Evolutionary conservation across 2,113 vertebrate species (phyloP).

Genomic region (Murina feae): DNA sequence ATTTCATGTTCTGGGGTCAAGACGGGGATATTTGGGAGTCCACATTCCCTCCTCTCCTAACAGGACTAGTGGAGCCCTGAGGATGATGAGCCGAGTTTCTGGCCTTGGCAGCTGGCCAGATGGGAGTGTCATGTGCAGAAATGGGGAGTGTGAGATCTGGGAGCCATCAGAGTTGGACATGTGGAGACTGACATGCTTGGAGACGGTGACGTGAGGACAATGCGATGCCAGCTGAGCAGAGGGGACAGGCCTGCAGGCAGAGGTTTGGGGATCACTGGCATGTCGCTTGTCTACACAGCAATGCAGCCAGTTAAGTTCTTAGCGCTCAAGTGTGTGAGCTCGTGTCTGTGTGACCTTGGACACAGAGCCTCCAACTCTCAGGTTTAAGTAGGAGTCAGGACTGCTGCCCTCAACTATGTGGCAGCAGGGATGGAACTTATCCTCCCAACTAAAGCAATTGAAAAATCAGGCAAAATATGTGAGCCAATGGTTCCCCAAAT

Average conservation of each 20-base stretch:
- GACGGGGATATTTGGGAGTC: not conserved
- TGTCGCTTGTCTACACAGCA: not conserved
- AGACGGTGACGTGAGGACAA: not conserved
- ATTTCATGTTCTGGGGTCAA: not conserved
- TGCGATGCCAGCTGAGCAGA: not conserved
- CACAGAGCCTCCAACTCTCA: too few relatives aligned
- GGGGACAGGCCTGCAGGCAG: rapidly evolving
- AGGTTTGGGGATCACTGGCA: not conserved
- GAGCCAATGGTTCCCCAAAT: not conserved
- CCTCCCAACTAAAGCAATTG: not conserved
- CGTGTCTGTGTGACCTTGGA: not conserved
- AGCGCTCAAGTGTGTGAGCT: not conserved
- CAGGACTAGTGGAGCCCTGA: not conserved
- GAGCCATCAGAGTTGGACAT: not conserved
- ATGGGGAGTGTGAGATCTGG: not conserved
- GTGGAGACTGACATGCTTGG: not conserved
- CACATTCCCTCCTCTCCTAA: not conserved
- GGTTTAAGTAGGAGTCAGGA: not conserved
- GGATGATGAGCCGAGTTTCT: not conserved
- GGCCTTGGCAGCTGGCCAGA: not conserved
- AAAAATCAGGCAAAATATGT: not conserved
- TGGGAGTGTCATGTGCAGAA: not conserved
- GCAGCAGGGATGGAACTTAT: not conserved
- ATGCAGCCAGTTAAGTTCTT: not conserved
- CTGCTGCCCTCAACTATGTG: not conserved